Conservation (phyloP, 2,797 vertebrate genomes). For the Anabacerthia variegaticeps region DNA sequence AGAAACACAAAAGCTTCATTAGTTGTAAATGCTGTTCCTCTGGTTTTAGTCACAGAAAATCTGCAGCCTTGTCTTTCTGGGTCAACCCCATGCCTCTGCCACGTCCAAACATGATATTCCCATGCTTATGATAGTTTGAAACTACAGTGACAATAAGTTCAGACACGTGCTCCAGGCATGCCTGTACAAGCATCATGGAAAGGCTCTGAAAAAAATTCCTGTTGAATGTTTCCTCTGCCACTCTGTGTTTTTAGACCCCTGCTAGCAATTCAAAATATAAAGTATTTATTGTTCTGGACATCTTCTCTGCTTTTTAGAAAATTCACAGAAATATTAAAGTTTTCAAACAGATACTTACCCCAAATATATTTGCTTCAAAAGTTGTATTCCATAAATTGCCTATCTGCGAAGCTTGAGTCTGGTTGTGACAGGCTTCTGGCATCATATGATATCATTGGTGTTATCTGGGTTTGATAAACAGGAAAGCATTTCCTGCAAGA, state of each 20-base stretch:
- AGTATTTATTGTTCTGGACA: not conserved
- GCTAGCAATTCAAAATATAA: not conserved
- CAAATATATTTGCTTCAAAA: not conserved
- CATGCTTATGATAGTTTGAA: not conserved
- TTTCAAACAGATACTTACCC: not conserved
- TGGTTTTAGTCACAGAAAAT: not conserved
- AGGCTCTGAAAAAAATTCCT: not conserved
- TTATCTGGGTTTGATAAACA: not conserved
- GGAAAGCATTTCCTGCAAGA: slow-evolving; percentile 5
- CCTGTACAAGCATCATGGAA: not conserved
- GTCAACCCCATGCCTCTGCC: not conserved
- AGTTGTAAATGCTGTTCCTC: not conserved
- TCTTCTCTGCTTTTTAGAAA: not conserved
- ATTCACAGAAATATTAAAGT: not conserved
- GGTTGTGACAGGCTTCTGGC: not conserved
- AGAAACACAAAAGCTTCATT: not conserved
- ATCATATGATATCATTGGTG: not conserved
- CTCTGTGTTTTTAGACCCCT: not conserved
- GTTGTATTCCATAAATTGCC: not conserved
- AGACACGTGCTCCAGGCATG: not conserved
- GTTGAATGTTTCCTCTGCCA: not conserved
- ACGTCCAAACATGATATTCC: not conserved
- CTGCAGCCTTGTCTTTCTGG: not conserved
- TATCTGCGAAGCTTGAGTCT: not conserved
- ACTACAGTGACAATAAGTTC: not conserved